Base-by-base conservation (phyloP, 2,797 vertebrate genomes). In the Cynopterus sphinx region DNA sequence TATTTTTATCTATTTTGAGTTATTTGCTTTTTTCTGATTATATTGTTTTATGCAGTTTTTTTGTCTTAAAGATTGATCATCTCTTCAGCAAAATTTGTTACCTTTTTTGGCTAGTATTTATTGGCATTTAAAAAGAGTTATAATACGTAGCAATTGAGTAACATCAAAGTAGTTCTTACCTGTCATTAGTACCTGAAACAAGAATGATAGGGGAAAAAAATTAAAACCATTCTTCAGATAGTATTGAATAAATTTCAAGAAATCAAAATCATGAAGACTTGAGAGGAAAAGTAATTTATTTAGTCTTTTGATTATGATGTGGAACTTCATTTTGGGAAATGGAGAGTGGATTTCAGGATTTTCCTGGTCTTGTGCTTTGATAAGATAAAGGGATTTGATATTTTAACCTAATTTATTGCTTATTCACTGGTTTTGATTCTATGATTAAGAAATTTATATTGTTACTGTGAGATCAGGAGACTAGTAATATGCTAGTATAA, bases 71-170 rank as follows among this genome's bases (percentile, higher is more conserved):
- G 31, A 33, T 19, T 24, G 43, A 81, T 81, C 26, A 90, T 0
- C 36, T 81, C 46, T n/a, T 67, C 19, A 79, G 81, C 77, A 94
- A 81, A 65, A 88, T 46, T 16, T 65, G 41, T 61, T 79, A 16
- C 3, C 9, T 85, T 68, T 94, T 94, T 61, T 77, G 46, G 21
- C 53, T 73, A 78, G 9, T 67, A 59, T 82, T 90, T 82, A 75
- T 90, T 95, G 85, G 8, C 55, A 43, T 78, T 94, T 93, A 94
- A 94, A 85, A 43, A 96, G 63, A 93, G 39, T 82, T 87, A 33
- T 13, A 68, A 74, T 77, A 17, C 55, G 22, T 53, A 73, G 16
- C 39, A 93, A 39, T 39, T 57, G 53, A 86, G 17, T 65, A 74
- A 70, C 28, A 93, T 96, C 77, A 81, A 16, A 39, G 51, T 51